Conservation (phyloP, 2,797 vertebrate species). For the Arrhamphus sclerolepis region DNA sequence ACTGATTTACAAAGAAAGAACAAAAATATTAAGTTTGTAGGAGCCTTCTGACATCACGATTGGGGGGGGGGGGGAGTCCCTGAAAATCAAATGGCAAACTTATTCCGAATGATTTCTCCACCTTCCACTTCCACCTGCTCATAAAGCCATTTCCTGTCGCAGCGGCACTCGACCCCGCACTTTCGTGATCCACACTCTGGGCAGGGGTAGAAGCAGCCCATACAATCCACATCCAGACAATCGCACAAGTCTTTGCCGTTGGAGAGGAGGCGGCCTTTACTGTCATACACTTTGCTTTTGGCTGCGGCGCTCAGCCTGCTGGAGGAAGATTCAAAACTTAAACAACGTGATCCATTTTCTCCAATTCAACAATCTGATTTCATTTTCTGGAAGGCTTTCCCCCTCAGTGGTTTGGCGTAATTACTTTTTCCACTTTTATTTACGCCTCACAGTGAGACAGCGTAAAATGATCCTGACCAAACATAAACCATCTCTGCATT, state of each 20-base stretch:
- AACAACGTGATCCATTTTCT: not conserved
- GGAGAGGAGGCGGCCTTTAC: constrained; percentile 88
- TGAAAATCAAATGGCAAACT: constrained; percentile 80
- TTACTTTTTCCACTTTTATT: constrained; percentile 22
- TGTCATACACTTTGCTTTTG: constrained; percentile 94
- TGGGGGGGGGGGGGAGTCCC: not conserved
- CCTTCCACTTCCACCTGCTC: constrained; percentile 98
- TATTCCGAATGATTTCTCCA: constrained; percentile 94
- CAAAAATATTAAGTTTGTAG: not conserved
- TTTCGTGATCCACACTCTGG: constrained; percentile 90
- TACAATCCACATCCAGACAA: constrained; percentile 93
- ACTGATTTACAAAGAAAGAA: not conserved
- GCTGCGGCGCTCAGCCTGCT: constrained; percentile 84
- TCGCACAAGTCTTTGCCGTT: constrained; percentile 94
- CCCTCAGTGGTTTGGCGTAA: constrained; percentile 9
- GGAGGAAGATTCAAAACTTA: constrained; percentile 13
- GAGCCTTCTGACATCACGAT: not conserved
- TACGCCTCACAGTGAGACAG: constrained; percentile 10
- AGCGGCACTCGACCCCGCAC: constrained; percentile 94
- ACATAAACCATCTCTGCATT: constrained; percentile 13
- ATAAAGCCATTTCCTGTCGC: constrained; percentile 97
- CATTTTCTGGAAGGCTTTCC: constrained; percentile 1
- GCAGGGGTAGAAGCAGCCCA: constrained; percentile 97
- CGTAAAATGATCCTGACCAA: constrained; percentile 14
- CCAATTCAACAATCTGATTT: not conserved